Evolutionary conservation across 2,888 invertebrate genomes (phyloP).

Genomic region (Acronicta aceris): DNA sequence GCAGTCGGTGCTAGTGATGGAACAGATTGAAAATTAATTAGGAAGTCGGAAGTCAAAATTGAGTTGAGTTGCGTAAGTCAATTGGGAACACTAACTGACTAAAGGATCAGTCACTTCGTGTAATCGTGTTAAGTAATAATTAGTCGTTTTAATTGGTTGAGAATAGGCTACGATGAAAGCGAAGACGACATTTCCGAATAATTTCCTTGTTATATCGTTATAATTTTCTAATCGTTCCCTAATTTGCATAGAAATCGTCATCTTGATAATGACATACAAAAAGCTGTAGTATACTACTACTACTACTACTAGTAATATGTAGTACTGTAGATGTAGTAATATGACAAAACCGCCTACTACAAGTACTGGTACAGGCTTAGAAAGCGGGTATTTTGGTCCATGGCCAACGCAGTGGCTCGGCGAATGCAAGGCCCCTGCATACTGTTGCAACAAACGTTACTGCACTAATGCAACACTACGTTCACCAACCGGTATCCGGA

Average conservation of each 20-base stretch:
- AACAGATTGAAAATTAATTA: no score
- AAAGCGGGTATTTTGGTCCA: conserved; percentile 87
- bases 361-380: conserved; percentile 55
- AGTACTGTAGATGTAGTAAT: no score
- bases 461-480: conserved; percentile 76
- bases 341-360: conserved; percentile 50
- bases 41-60: no score
- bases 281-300: conserved; percentile 38
- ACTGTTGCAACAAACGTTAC: conserved; percentile 83
- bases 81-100: no score
- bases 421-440: conserved; percentile 86
- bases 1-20: no score
- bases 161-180: no score
- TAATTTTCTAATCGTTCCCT: conserved; percentile 6
- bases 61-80: no score
- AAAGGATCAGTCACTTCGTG: no score
- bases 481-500: conserved; percentile 69
- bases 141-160: no score
- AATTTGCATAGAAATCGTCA: conserved; percentile 41
- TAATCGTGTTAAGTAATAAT: no score
- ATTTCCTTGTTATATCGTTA: conserved; percentile 15
- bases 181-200: no score
- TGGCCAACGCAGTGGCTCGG: conserved; percentile 79
- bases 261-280: conserved; percentile 47
- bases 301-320: no score